Percentiles rank a stretch among this genome's conserved stretches.
phyloP scores from a whole-genome alignment of 2,797 vertebrate genomes.

The Notolabrus celidotus region DNA sequence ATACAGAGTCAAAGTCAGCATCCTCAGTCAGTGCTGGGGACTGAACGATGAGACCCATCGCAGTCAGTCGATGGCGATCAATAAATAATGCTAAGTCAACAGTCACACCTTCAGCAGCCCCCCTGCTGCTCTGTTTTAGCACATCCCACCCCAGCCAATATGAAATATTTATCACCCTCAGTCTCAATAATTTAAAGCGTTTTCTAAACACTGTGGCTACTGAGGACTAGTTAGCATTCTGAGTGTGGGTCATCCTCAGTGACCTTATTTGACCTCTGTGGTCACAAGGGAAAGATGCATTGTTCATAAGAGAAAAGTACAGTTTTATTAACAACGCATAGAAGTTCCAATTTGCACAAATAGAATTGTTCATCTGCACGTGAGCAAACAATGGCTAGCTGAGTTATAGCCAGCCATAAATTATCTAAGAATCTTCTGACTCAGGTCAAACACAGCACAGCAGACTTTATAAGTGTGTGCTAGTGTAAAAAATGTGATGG shows the following conservation, averaged over 20 bases:
- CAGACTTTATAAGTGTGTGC: no score
- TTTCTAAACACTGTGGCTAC: slow-evolving; percentile 51
- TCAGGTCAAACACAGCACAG: no score
- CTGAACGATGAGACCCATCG: slow-evolving; percentile 1
- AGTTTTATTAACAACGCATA: no score
- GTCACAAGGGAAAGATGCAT: no score
- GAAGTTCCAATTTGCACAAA: no score
- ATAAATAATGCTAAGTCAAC: slow-evolving; percentile 81
- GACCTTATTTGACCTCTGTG: slow-evolving; percentile 43
- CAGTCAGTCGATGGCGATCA: slow-evolving; percentile 43
- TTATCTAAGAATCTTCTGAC: no score
- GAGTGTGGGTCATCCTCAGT: slow-evolving; percentile 17
- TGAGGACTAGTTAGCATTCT: slow-evolving; percentile 38
- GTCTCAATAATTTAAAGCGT: slow-evolving; percentile 72
- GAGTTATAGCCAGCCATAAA: no score
- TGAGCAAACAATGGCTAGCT: no score
- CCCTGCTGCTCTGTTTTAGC: slow-evolving; percentile 35
- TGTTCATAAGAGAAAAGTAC: no score
- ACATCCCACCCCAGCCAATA: slow-evolving; percentile 28
- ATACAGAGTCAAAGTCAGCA: background rate
- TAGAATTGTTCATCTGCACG: no score
- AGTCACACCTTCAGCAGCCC: slow-evolving; percentile 64
- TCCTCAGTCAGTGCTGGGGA: slow-evolving; percentile 3
- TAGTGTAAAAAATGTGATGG: no score
- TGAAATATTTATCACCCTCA: slow-evolving; percentile 69